Base-by-base conservation (phyloP, 2,113 vertebrate genomes). In the Zosterops lateralis region DNA sequence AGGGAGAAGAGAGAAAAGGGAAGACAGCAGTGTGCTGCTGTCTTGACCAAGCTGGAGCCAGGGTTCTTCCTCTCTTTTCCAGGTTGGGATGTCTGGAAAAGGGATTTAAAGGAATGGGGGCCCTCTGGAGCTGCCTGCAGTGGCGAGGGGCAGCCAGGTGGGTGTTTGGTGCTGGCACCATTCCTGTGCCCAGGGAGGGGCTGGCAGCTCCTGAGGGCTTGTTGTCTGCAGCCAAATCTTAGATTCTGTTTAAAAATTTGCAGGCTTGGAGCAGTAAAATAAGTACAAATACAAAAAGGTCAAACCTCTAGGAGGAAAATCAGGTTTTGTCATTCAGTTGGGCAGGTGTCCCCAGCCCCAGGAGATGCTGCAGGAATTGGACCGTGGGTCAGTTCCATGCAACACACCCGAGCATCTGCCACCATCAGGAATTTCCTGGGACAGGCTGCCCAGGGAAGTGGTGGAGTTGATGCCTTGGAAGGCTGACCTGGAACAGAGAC, bases 371-470 rank as follows among this genome's bases (percentile, higher is more conserved):
- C n/a, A 65, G 76, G 34, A 47, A 0, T 6, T 6, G 31, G 31
- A 13, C 56, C 12, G 48, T 51, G 28, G 6, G 3, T 3, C 28
- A 20, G 24, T 31, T 68, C 10, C 24, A 14, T 2, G 2, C 10
- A 36, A 1, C 1, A 16, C n/a, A 34, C 12, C 77, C 4, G 5
- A 29, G 5, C 6, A 14, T 3, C 26, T 3, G 5, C 44, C 4
- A 2, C 3, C 34, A 36, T 4, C 53, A 87, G 83, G 57, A 82
- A 53, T n/a, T 24, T 31, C 61, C 61, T 47, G 45, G 77, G 45
- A 53, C n/a, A 53, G 22, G 38, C 45, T 82, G 60, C 38, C 44
- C 51, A 10, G 45, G 38, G 15, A 47, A 14, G 8, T 1, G 24
- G 7, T 48, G 66, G 19, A 64, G 12, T 51, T 51, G 25, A 51